Percentiles rank a stretch among this genome's conserved stretches.
phyloP scores from a whole-genome alignment of 2,113 vertebrate genomes.

The Misgurnus anguillicaudatus region DNA sequence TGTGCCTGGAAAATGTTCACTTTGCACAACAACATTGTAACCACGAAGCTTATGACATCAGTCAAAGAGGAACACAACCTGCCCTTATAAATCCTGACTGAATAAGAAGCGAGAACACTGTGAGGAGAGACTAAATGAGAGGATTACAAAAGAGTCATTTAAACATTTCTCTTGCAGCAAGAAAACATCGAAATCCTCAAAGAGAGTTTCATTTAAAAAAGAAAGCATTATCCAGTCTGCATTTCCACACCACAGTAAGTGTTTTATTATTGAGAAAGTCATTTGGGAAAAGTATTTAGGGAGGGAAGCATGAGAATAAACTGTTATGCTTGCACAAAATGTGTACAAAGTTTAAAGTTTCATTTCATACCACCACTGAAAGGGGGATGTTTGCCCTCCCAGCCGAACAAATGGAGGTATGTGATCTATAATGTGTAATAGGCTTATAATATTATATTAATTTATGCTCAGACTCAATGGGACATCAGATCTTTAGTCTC shows the following conservation, averaged over 20 bases:
- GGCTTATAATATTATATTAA: not conserved
- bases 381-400: not conserved
- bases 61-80: conserved; percentile 44
- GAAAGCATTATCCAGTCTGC: not conserved
- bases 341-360: conserved; percentile 50
- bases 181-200: not conserved
- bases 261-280: conserved; percentile 51
- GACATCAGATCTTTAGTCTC: not conserved
- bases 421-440: conserved; percentile 9
- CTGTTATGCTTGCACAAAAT: conserved; percentile 27
- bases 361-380: conserved; percentile 3
- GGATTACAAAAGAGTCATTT: conserved; percentile 11
- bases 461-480: too few species aligned
- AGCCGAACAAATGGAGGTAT: conserved; percentile 40
- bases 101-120: conserved; percentile 32
- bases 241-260: conserved; percentile 55
- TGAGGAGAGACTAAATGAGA: conserved; percentile 35
- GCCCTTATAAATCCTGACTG: conserved; percentile 53
- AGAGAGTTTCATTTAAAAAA: not conserved
- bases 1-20: not conserved
- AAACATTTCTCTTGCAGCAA: conserved; percentile 12
- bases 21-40: conserved; percentile 39
- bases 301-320: conserved; percentile 12
- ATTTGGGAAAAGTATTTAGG: conserved; percentile 11
- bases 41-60: conserved; percentile 48